Evolutionary conservation across 2,888 invertebrate species (phyloP).

Genomic region (Agrochola circellaris): DNA sequence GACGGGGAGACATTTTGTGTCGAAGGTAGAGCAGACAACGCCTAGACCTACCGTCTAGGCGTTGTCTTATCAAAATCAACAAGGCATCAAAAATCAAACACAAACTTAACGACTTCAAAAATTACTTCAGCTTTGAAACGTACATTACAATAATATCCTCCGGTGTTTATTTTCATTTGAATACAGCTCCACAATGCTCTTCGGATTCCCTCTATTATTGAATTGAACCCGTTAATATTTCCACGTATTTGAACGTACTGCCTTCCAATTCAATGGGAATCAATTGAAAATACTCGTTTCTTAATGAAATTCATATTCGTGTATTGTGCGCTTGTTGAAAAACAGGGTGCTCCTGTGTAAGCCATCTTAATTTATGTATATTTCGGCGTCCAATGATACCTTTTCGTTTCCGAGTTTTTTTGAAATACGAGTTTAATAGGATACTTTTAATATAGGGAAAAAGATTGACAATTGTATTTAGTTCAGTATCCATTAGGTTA

Average conservation of each 20-base stretch:
- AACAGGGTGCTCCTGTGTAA: background rate
- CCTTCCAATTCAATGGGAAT: conserved; percentile 40
- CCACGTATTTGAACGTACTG: conserved; percentile 42
- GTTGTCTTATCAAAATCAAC: background rate
- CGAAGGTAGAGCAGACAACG: no score
- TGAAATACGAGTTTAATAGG: no score
- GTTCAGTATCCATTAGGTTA: no score
- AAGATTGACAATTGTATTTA: no score
- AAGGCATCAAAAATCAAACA: background rate
- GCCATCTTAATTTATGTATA: background rate
- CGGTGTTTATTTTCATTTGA: conserved; percentile 44
- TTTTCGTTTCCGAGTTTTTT: background rate
- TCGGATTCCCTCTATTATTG: conserved; percentile 45
- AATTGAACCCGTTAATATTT: conserved; percentile 57
- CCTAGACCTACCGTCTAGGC: no score
- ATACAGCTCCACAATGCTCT: conserved; percentile 28
- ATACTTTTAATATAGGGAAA: no score
- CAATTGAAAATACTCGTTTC: conserved; percentile 33
- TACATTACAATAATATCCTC: conserved; percentile 22
- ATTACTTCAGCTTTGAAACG: background rate
- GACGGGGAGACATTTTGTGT: no score
- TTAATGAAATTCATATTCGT: conserved; percentile 42
- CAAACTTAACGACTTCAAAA: background rate
- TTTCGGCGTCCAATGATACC: background rate
- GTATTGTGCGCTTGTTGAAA: background rate